Percentiles rank a stretch among this genome's conserved stretches.
phyloP scores from a whole-genome alignment of 2,113 vertebrate genomes.

The Tor tambroides region DNA sequence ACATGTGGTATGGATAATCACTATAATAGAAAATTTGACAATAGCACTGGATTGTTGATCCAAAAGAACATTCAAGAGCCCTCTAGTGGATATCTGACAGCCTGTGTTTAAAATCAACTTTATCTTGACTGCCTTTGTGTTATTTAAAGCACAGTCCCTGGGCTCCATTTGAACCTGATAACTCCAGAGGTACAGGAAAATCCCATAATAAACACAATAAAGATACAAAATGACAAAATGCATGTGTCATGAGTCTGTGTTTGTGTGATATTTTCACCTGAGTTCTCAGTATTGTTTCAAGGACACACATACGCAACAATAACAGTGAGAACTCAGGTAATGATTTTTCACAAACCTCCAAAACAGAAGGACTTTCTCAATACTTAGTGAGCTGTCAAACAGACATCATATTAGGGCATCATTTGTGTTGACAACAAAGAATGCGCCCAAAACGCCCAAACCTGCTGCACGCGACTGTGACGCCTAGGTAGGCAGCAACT shows the following conservation, averaged over 20 bases:
- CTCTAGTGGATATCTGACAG: conserved; percentile 24
- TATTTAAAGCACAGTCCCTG: neutral
- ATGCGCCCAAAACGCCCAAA: conserved; percentile 10
- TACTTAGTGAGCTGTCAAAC: neutral
- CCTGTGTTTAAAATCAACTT: conserved; percentile 2
- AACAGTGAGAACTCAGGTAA: neutral
- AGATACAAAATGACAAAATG: neutral
- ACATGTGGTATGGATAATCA: neutral
- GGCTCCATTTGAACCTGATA: neutral
- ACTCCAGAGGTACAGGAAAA: neutral
- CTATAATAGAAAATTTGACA: neutral
- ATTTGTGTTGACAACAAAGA: conserved; percentile 5
- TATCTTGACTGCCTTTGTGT: neutral
- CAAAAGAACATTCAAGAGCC: neutral
- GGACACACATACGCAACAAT: neutral
- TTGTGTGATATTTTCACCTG: neutral
- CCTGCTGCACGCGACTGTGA: conserved; percentile 6
- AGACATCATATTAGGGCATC: neutral
- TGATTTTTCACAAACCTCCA: neutral
- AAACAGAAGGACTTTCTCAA: neutral
- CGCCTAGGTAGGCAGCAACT: conserved; percentile 7
- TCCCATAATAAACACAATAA: neutral
- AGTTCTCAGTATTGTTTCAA: conserved; percentile 12
- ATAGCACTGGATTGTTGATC: neutral
- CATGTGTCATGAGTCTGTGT: neutral